Evolutionary conservation across 2,113 vertebrate genomes (phyloP), one percentile per base, ranked within the genome.

Genomic region (Scolopax mira): DNA sequence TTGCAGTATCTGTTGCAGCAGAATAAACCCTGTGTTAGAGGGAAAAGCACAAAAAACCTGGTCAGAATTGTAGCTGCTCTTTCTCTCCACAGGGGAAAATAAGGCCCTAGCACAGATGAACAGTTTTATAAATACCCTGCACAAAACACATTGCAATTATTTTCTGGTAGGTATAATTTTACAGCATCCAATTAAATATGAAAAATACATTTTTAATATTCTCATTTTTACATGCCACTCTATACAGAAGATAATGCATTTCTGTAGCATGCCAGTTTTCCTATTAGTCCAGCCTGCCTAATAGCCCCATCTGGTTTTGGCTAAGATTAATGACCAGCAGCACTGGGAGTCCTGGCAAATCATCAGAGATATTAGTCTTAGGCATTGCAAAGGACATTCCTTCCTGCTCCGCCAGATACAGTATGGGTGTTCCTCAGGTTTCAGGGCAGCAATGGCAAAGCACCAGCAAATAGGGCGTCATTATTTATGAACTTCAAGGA

Each of bases 181-280:
- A 81, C n/a, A 82, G 94, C 5, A 11, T 95, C 92, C 95, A 96
- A 96, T 96, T 96, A 96, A 96, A 96, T 92, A 94, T 93, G 90
- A 97, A 96, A 94, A 93, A 96, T 95, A 82, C 42, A 75, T 94
- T 95, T 93, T 94, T 96, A 87, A 96, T 93, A 85, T 89, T 89
- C 88, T 94, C 73, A 58, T 82, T 94, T 95, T 89, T 95, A 89
- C 62, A 72, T 81, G 75, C 72, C 79, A 9, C 90, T 92, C 80
- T 86, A 31, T 91, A 73, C 88, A 58, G 90, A 84, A 95, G 83
- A 93, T 93, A 89, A 96, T 93, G 83, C 49, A 64, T 93, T 96
- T 86, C 86, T 86, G 54, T 67, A 35, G 92, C 52, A n/a, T 94
- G 92, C 88, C 92, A 89, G 73, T 92, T 97, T 88, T 52, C 70